Conservation (phyloP, 1,140 invertebrate genomes). For the Ceratina australensis region DNA sequence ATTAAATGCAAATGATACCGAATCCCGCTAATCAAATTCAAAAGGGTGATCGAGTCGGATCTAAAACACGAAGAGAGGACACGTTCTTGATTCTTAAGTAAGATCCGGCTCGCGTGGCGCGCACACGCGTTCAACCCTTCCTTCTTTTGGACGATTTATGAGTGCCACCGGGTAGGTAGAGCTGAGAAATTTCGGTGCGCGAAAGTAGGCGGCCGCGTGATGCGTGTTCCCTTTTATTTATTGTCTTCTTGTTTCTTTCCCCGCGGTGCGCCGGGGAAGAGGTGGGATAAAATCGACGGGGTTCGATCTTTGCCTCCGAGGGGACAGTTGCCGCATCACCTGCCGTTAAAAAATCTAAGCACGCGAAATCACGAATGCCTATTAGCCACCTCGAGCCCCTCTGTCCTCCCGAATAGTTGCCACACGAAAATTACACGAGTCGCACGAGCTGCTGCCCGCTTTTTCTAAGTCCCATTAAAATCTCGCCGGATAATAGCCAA, state of each 20-base stretch:
- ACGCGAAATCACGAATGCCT: slow-evolving; percentile 69
- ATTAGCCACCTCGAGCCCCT: slow-evolving; percentile 55
- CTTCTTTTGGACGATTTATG: slow-evolving; percentile 46
- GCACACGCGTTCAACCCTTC: slow-evolving; percentile 20
- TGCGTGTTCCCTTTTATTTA: slow-evolving; percentile 29
- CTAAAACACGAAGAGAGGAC: slow-evolving; percentile 8
- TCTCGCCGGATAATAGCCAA: not conserved
- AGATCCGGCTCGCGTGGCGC: slow-evolving; percentile 24
- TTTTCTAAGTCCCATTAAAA: slow-evolving; percentile 41
- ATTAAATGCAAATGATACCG: too few relatives aligned
- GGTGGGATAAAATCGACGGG: slow-evolving; percentile 22
- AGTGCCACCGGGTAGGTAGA: slow-evolving; percentile 53
- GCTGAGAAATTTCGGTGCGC: slow-evolving; percentile 57
- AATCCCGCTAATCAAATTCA: too few relatives aligned
- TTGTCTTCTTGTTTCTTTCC: not conserved
- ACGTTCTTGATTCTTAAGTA: slow-evolving; percentile 28
- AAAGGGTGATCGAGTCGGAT: not conserved
- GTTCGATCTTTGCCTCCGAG: slow-evolving; percentile 64
- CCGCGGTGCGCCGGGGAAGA: not conserved
- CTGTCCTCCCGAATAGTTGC: slow-evolving; percentile 39
- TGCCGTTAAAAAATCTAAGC: slow-evolving; percentile 69
- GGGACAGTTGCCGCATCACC: slow-evolving; percentile 68
- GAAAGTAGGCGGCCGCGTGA: not conserved
- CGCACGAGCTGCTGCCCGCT: not conserved
- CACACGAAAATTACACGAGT: slow-evolving; percentile 22